Percentiles rank a stretch among this genome's conserved stretches.
phyloP scores from a whole-genome alignment of 2,888 invertebrate genomes.

The Leptura quadrifasciata region DNA sequence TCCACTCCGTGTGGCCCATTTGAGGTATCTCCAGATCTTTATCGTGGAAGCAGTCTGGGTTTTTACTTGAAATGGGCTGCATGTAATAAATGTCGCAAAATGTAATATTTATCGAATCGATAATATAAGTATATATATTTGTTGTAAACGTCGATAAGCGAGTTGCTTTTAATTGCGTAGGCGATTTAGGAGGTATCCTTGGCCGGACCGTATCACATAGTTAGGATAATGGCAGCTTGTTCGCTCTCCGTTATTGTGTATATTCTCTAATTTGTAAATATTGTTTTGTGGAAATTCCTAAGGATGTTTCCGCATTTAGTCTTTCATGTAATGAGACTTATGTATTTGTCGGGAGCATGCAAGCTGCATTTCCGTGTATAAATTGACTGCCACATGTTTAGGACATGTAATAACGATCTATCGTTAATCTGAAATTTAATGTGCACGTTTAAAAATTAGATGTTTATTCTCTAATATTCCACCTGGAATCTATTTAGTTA shows the following conservation, averaged over 20 bases:
- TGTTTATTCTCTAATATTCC: slow-evolving; percentile 46
- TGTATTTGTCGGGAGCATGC: neutral
- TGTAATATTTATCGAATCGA: slow-evolving; percentile 18
- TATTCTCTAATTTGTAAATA: slow-evolving; percentile 51
- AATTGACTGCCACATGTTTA: slow-evolving; percentile 30
- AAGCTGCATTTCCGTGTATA: neutral
- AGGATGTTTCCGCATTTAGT: slow-evolving; percentile 30
- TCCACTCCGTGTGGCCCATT: neutral
- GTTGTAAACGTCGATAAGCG: neutral
- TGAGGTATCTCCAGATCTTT: neutral
- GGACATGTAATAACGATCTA: slow-evolving; percentile 48
- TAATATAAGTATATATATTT: slow-evolving; percentile 5
- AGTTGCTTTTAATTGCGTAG: neutral
- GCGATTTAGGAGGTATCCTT: slow-evolving; percentile 6
- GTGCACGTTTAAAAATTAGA: slow-evolving; percentile 50
- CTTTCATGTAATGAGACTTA: slow-evolving; percentile 38
- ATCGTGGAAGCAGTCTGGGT: no score
- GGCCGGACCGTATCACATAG: slow-evolving; percentile 32
- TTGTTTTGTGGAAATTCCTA: slow-evolving; percentile 23
- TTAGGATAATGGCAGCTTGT: slow-evolving; percentile 38
- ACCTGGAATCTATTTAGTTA: slow-evolving; percentile 46
- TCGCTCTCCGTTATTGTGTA: slow-evolving; percentile 45
- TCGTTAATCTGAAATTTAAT: slow-evolving; percentile 54
- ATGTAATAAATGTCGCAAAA: neutral
- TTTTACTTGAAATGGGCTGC: neutral